Base-by-base conservation (phyloP, 2,797 vertebrate genomes). In the Sebastes kiyomatsui region DNA sequence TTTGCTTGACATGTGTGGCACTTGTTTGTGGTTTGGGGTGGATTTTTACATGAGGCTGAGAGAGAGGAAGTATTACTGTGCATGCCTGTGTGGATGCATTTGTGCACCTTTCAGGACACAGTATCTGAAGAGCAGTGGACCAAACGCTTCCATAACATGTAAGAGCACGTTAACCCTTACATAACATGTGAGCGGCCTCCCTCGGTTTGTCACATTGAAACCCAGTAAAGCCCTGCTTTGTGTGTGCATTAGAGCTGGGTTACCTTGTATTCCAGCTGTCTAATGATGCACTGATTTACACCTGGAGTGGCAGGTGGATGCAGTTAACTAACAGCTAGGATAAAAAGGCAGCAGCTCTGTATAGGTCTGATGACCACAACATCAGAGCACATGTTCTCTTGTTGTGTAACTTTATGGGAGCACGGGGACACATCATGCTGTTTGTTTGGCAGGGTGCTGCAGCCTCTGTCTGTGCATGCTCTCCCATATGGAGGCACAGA, bases 391-490 rank as follows among this genome's bases (percentile, higher is more conserved):
- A 85, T 76, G 82, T 84, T 77, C 82, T 65, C 60, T 49, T 67
- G 77, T 33, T 93, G 90, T 90, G 85, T 92, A 93, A 95, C 82
- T 46, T 83, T 76, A 80, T 67, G 74, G 80, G 81, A 88, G 84
- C 89, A 89, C 69, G 30, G 85, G 87, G 80, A 85, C 79, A 62
- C 72, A 81, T 87, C 92, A 84, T 76, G 83, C 79, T 90, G 87
- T 70, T 80, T 84, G 87, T 85, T 56, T 87, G 86, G 79, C 82
- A 67, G 28, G 56, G 72, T 56, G 68, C 85, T 80, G 67, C 69
- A 8, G 13, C 79, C 59, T 69, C 67, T 77, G 73, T 72, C 70
- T 76, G 80, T 71, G 79, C 76, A 73, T 79, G 59, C 68, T 77
- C 67, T 76, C 67, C 7, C 54, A 20, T 77, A 71, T 52, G 12